These are phyloP conservation scores for Grallaria varia DNA, from an alignment of 2,113 vertebrate species.

Conservation along the genomic window DNA sequence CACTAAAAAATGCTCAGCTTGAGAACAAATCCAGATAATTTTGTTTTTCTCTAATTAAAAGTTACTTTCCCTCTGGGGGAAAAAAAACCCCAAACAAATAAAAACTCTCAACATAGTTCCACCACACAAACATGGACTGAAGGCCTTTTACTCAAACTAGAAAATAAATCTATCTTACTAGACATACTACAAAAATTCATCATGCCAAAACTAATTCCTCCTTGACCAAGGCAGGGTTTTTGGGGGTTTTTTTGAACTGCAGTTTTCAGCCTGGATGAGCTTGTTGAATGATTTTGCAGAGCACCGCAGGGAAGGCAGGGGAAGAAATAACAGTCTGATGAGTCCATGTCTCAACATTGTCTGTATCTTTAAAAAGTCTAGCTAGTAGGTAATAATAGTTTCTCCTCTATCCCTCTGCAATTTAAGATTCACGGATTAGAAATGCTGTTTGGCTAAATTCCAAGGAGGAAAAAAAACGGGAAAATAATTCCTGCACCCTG, in stretches of 20 bases:
- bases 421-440: neutral
- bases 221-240: neutral
- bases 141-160: too few species aligned
- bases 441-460: neutral
- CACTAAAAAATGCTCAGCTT: neutral
- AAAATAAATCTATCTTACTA: neutral
- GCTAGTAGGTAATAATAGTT: neutral
- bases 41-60: neutral
- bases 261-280: neutral
- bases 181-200: neutral
- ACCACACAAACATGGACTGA: too few species aligned
- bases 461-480: neutral
- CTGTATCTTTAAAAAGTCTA: neutral
- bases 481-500: neutral
- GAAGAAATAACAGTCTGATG: neutral
- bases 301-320: neutral
- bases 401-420: neutral
- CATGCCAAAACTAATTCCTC: neutral
- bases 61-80: neutral
- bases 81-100: too few species aligned
- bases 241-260: neutral
- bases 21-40: neutral
- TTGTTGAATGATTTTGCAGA: conserved; percentile 7
- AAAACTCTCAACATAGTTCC: too few species aligned
- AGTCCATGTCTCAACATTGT: neutral